Conservation (phyloP, 2,797 vertebrate species). For the Microctenopoma steveboyesi region DNA sequence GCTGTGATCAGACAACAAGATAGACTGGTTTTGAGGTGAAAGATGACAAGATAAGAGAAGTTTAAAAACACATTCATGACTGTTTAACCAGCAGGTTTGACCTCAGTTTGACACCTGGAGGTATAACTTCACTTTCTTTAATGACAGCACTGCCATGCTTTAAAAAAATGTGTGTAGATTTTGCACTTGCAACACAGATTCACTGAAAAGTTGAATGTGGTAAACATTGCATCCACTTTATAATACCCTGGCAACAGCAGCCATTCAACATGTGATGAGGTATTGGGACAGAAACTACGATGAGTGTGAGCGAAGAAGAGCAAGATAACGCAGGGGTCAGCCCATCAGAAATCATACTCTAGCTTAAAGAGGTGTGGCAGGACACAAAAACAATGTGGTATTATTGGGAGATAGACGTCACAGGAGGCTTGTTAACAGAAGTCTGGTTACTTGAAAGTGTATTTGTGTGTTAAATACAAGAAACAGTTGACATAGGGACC, state of each 20-base stretch:
- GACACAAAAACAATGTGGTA: conserved; percentile 38
- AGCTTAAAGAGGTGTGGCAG: conserved; percentile 46
- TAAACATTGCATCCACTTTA: too few species aligned
- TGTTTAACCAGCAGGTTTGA: conserved; percentile 20
- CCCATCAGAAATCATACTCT: conserved; percentile 43
- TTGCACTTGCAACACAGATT: neutral
- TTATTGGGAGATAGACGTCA: conserved; percentile 44
- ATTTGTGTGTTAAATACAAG: conserved; percentile 34
- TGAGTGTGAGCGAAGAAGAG: conserved; percentile 37
- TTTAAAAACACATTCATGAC: conserved; percentile 13
- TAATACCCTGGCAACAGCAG: too few species aligned
- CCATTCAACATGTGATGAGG: conserved; percentile 56
- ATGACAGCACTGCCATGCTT: neutral
- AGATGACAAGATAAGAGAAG: conserved; percentile 12
- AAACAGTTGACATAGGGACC: conserved; percentile 4
- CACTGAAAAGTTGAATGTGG: too few species aligned
- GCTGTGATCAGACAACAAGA: conserved; percentile 43
- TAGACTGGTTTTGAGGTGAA: conserved; percentile 43
- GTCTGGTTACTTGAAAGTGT: conserved; percentile 40
- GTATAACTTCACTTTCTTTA: neutral
- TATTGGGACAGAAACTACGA: conserved; percentile 46
- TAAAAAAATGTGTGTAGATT: neutral
- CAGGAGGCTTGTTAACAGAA: conserved; percentile 35
- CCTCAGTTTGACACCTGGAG: conserved; percentile 12
- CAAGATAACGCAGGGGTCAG: conserved; percentile 15